Conservation (phyloP, 35 echinoderm and acorn worm genomes). For the Holothuria glaberrima region DNA sequence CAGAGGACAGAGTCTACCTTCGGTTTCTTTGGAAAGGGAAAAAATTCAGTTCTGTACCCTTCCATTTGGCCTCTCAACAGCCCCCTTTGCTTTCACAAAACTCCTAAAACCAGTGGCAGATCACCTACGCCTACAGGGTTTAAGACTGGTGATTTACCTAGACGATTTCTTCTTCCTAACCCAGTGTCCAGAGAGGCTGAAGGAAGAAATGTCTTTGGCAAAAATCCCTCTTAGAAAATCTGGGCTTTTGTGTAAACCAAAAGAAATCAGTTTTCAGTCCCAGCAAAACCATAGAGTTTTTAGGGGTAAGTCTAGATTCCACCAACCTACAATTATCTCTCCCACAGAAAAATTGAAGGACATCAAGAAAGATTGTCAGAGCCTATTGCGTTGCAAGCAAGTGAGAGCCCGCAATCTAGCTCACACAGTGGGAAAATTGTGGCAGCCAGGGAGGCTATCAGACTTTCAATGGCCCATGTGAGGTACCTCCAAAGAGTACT, state of each 20-base stretch:
- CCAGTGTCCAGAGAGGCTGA: neutral
- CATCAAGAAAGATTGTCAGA: too few species aligned
- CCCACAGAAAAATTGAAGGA: too few species aligned
- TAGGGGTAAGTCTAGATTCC: too few species aligned
- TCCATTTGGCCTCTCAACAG: neutral
- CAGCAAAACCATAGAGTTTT: neutral
- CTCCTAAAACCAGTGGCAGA: conserved; percentile 42
- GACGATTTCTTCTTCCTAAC: conserved; percentile 44
- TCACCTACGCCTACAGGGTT: neutral
- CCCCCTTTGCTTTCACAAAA: conserved; percentile 36
- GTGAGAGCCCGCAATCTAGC: too few species aligned
- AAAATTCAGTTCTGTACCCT: conserved; percentile 22
- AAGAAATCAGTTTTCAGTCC: conserved; percentile 15
- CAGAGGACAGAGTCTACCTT: conserved; percentile 9
- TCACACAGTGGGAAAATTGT: too few species aligned
- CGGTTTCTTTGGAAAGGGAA: neutral
- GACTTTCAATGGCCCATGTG: too few species aligned
- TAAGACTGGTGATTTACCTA: conserved; percentile 35
- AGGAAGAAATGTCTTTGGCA: neutral
- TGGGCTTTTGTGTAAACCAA: conserved; percentile 19
- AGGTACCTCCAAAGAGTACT: too few species aligned
- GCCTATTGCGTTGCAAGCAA: too few species aligned
- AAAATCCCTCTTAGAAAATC: neutral
- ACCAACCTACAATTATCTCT: too few species aligned
- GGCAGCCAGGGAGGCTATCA: too few species aligned